Base-by-base conservation (phyloP, 1,140 invertebrate genomes). In the Panagrolaimus sp. region DNA sequence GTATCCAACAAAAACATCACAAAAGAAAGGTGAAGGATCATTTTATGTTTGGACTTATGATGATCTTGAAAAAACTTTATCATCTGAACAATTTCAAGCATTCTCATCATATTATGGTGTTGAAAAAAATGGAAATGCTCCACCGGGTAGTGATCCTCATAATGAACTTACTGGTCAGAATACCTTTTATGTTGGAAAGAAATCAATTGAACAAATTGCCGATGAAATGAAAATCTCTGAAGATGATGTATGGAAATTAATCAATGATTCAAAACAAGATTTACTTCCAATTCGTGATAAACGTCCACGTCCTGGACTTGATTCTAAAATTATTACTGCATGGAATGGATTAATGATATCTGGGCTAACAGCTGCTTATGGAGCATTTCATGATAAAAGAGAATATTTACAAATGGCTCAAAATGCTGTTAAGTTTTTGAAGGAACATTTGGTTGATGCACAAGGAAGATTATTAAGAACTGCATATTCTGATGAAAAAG, bases 311-410 rank as follows among this genome's bases (percentile, higher is more conserved):
- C 93, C 93, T 7, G 90, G 93, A 83, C 87, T 93, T 16, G 93
- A 96, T 84, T 89, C 90, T 25, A 96, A 95, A 86, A 92, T 96
- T 65, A 84, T 96, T 4, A 91, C 91, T 64, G 88, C 91, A 0
- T 96, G 92, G 92, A 96, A 96, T 86, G 92, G 92, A 68, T 84
- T 96, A 25, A 91, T 92, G 88, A 89, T 96, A 68, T 89, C 89
- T 72, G 92, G 90, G 1, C 89, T 90, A 74, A 87, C 91, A 0
- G 88, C 88, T 82, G 90, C 89, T 78, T 89, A 89, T n/a, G 86
- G 89, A 82, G 87, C 88, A 42, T 83, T 79, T 13, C 75, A 71
- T 1, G 16, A 62, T 2, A 85, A 87, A 64, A 87, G 90, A 68
- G 83, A 85, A 43, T 92, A 90, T 78, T 86, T 89, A 45, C 85